A percentile compares a stretch with the other conserved stretches of the same genome.
These are phyloP conservation scores for Lacerta agilis DNA, from an alignment of 2,797 vertebrate genomes.

Conservation along the genomic window DNA sequence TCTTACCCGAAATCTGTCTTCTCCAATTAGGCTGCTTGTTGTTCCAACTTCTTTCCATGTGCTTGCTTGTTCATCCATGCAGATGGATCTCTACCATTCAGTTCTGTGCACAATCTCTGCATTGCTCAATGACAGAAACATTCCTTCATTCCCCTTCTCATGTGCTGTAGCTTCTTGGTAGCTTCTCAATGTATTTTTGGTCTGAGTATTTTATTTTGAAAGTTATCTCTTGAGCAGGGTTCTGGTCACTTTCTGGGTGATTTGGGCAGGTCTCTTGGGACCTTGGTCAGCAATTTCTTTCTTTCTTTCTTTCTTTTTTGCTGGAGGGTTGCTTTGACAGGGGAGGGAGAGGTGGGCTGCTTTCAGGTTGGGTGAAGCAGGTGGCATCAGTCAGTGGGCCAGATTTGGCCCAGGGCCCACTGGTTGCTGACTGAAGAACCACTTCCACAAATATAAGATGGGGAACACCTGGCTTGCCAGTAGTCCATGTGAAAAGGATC, in stretches of 20 bases:
- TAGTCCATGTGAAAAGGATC: too few species aligned
- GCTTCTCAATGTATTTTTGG: accelerated
- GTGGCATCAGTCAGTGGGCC: not conserved
- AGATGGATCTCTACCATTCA: not conserved
- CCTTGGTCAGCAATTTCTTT: not conserved
- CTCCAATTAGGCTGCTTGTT: conserved; percentile 62
- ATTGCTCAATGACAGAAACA: not conserved
- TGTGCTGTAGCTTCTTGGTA: not conserved
- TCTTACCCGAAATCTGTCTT: conserved; percentile 67
- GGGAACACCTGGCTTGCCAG: not conserved
- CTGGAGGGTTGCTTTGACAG: not conserved
- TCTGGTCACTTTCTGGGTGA: not conserved
- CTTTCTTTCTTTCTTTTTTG: not conserved
- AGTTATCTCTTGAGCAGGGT: not conserved
- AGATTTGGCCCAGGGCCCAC: not conserved
- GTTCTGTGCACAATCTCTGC: not conserved
- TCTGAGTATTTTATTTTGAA: not conserved
- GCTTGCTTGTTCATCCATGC: conserved; percentile 29
- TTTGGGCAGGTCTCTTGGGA: too few species aligned
- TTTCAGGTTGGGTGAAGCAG: not conserved
- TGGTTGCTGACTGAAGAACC: not conserved
- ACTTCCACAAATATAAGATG: too few species aligned
- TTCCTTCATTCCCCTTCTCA: not conserved
- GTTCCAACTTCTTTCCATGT: conserved; percentile 35
- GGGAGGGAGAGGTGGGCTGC: not conserved